These are phyloP conservation scores for Phymanthus crucifer DNA, from an alignment of 92 coral and sea anemone species.

Conservation along the genomic window DNA sequence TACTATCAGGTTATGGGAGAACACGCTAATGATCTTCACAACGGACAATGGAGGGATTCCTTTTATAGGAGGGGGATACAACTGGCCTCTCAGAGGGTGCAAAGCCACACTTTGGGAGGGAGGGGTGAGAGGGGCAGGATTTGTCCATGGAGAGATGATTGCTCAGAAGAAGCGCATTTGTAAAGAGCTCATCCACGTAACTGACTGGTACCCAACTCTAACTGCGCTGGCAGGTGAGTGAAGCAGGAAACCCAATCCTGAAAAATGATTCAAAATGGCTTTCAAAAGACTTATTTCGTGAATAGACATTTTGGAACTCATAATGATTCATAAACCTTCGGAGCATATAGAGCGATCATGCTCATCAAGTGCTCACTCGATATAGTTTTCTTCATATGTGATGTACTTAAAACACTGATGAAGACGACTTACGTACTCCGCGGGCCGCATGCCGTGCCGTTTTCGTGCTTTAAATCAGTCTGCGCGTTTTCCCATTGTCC, in stretches of 20 bases:
- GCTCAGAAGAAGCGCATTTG: constrained; percentile 50
- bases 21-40: constrained; percentile 60
- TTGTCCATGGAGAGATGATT: constrained; percentile 69
- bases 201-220: constrained; percentile 72
- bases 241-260: too few species aligned
- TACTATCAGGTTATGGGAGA: constrained; percentile 60
- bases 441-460: too few species aligned
- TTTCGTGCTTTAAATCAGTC: neutral
- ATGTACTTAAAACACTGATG: too few species aligned
- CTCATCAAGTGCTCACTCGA: too few species aligned
- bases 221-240: constrained; percentile 50
- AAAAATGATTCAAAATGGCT: too few species aligned
- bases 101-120: constrained; percentile 76
- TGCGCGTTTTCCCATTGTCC: neutral
- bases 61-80: constrained; percentile 54
- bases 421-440: too few species aligned
- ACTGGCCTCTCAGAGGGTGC: constrained; percentile 81
- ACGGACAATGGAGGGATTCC: constrained; percentile 82
- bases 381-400: too few species aligned
- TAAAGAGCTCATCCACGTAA: constrained; percentile 60
- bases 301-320: too few species aligned
- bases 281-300: too few species aligned
- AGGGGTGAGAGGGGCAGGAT: constrained; percentile 68
- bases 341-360: too few species aligned
- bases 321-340: too few species aligned